Evolutionary conservation across 2,113 vertebrate species (phyloP).

Genomic region (Sakesphorus luctuosus): DNA sequence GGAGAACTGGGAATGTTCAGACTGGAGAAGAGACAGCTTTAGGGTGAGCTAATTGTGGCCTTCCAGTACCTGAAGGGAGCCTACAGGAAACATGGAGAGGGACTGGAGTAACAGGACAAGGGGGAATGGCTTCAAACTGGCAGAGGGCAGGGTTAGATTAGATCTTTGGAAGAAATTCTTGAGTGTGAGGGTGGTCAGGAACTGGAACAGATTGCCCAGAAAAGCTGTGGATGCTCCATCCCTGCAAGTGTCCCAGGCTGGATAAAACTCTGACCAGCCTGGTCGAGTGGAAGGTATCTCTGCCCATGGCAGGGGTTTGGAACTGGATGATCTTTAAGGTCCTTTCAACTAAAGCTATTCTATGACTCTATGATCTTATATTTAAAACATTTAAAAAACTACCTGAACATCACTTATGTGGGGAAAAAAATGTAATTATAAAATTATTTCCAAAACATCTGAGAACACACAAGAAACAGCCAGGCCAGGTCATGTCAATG

Average conservation of each 20-base stretch:
- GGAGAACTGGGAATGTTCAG: background rate
- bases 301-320: background rate
- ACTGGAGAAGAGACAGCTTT: background rate
- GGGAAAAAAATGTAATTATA: no score
- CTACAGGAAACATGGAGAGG: background rate
- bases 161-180: background rate
- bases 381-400: background rate
- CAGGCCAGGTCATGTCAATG: fast-evolving
- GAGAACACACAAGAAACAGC: background rate
- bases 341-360: background rate
- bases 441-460: background rate
- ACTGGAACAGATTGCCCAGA: background rate
- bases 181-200: fast-evolving
- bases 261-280: background rate
- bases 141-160: background rate
- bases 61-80: background rate
- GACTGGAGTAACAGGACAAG: background rate
- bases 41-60: background rate
- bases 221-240: background rate
- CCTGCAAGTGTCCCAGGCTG: background rate
- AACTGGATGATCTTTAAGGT: background rate
- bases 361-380: background rate
- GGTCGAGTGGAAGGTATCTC: background rate
- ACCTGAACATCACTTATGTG: background rate
- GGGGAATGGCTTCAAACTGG: background rate